phyloP scores from a whole-genome alignment of 2,888 invertebrate genomes.

The Cremastobaeus sp. region DNA sequence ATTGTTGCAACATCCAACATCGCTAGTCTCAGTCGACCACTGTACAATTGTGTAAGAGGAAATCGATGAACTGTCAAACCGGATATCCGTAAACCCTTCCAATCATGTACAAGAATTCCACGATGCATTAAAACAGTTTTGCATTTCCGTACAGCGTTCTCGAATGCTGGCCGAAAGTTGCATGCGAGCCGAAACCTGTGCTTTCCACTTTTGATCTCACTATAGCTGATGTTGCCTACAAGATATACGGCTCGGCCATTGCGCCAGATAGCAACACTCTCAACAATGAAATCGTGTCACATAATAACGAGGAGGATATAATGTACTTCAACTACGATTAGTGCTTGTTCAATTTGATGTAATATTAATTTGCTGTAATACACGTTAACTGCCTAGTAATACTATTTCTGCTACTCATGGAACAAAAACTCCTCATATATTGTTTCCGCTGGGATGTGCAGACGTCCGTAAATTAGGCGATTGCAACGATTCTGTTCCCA shows the following conservation, averaged over 20 bases:
- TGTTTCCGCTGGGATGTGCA: slow-evolving; percentile 96
- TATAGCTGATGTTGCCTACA: slow-evolving; percentile 94
- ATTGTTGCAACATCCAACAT: too few species aligned
- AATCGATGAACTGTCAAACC: slow-evolving; percentile 97
- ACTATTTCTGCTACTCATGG: slow-evolving; percentile 92
- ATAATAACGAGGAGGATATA: slow-evolving; percentile 63
- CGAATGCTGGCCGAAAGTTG: slow-evolving; percentile 96
- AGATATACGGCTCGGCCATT: slow-evolving; percentile 98
- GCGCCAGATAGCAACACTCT: slow-evolving; percentile 71
- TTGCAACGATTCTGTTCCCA: slow-evolving; percentile 96
- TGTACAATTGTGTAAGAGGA: slow-evolving; percentile 99
- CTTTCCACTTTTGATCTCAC: slow-evolving; percentile 99
- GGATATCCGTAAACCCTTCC: slow-evolving; percentile 96
- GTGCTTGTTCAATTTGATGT: slow-evolving; percentile 8
- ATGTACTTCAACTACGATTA: slow-evolving; percentile 47
- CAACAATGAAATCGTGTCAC: slow-evolving; percentile 63
- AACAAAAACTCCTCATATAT: slow-evolving; percentile 98
- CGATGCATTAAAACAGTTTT: slow-evolving; percentile 87
- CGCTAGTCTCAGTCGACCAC: too few species aligned
- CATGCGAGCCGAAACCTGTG: slow-evolving; percentile 90
- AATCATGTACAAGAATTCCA: slow-evolving; percentile 87
- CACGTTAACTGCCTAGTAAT: slow-evolving; percentile 95
- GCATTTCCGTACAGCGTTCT: slow-evolving; percentile 95
- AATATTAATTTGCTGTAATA: not conserved
- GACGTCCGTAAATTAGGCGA: slow-evolving; percentile 98